Percentiles rank a stretch among this genome's conserved stretches.
Conservation (phyloP, 1,140 invertebrate genomes). For the Trichomalopsis sarcophagae region DNA sequence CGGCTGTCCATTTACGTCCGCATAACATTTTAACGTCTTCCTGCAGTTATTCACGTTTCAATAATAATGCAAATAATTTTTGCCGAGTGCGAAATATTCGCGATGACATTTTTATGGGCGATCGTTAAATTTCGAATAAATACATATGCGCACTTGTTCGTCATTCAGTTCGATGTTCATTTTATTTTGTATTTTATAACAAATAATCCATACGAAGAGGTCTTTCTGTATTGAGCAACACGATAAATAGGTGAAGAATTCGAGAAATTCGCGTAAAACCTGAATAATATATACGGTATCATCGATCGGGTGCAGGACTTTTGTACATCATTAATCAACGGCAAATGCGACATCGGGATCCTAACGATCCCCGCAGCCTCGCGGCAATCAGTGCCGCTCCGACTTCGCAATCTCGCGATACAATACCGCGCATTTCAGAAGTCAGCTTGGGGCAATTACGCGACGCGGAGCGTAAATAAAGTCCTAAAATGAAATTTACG, state of each 20-base stretch:
- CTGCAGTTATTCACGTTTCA: neutral
- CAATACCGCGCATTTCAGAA: neutral
- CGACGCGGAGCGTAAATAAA: slow-evolving; percentile 27
- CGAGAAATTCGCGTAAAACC: neutral
- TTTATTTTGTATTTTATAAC: neutral
- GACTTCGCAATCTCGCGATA: neutral
- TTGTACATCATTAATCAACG: neutral
- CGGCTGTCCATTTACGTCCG: slow-evolving; percentile 15
- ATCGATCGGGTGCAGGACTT: neutral
- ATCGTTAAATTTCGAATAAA: neutral
- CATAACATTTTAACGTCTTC: slow-evolving; percentile 25
- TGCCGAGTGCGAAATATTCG: neutral
- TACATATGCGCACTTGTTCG: neutral
- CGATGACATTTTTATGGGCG: neutral
- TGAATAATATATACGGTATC: neutral
- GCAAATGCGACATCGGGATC: neutral
- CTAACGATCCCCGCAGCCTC: no score
- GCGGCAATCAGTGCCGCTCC: neutral
- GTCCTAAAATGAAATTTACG: slow-evolving; percentile 43
- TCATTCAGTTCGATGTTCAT: neutral
- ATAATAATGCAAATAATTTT: neutral
- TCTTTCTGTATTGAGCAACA: no score
- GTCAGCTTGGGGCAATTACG: slow-evolving; percentile 31
- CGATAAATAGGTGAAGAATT: neutral
- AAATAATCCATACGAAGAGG: neutral